A percentile compares a stretch with the other conserved stretches of the same genome.
phyloP scores from a whole-genome alignment of 30 jellyfish, hydroid and myxozoan species.

The Aurelia aurita complex sp. Pacific region DNA sequence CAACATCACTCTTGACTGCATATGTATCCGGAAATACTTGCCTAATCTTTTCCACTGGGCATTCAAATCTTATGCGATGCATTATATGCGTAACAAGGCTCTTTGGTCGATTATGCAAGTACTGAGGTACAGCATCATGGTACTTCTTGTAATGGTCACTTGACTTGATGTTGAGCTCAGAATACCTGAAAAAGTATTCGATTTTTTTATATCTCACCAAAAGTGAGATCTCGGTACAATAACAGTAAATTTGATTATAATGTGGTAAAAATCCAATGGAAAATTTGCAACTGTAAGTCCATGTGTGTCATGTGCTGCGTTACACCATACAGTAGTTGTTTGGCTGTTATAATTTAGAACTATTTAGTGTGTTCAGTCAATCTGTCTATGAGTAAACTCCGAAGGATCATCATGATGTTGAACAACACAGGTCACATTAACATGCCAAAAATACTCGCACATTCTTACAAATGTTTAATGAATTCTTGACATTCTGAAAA shows the following conservation, averaged over 20 bases:
- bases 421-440: too few relatives aligned
- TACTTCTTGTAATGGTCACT: conserved; percentile 20
- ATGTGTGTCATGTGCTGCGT: too few relatives aligned
- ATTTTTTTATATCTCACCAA: background rate
- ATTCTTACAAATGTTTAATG: too few relatives aligned
- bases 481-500: too few relatives aligned
- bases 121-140: conserved; percentile 29
- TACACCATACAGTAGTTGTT: too few relatives aligned
- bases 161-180: conserved; percentile 16
- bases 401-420: too few relatives aligned
- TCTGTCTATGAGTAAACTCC: too few relatives aligned
- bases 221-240: background rate
- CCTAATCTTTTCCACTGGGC: background rate
- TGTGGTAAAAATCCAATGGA: too few relatives aligned
- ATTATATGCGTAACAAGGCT: conserved; percentile 19
- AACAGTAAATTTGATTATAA: background rate
- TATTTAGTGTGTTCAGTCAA: too few relatives aligned
- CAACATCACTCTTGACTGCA: conserved; percentile 17
- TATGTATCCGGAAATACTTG: background rate
- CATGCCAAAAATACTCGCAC: too few relatives aligned
- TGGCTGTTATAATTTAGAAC: too few relatives aligned
- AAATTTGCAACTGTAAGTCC: too few relatives aligned
- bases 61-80: conserved; percentile 10
- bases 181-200: conserved; percentile 4
- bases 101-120: conserved; percentile 19